These are phyloP conservation scores for Synaphobranchus kaupii DNA, from an alignment of 2,797 vertebrate genomes.

Conservation along the genomic window DNA sequence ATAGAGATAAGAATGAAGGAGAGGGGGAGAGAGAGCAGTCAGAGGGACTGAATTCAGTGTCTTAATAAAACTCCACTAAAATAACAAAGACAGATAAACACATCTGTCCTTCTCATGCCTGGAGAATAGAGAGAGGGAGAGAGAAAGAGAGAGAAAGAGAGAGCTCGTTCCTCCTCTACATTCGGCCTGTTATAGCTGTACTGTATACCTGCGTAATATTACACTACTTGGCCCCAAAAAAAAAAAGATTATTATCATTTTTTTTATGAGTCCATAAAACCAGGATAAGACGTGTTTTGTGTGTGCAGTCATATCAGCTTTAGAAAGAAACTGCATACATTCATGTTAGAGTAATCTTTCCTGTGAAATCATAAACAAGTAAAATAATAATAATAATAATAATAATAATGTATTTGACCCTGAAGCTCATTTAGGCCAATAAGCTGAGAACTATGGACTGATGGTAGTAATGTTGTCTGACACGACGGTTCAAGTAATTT, in stretches of 20 bases:
- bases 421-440: neutral
- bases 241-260: too few relatives aligned
- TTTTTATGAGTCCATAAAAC: neutral
- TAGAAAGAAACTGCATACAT: neutral
- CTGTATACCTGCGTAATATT: neutral
- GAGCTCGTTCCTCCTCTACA: neutral
- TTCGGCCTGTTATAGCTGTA: neutral
- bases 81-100: too few relatives aligned
- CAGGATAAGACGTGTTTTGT: neutral
- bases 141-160: neutral
- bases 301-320: constrained; percentile 5
- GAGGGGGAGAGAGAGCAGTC: neutral
- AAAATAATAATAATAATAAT: neutral
- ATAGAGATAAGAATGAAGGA: too few relatives aligned
- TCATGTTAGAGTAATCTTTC: constrained; percentile 12
- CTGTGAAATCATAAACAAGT: neutral
- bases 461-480: constrained; percentile 23
- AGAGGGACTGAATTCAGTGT: too few relatives aligned
- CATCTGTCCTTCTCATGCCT: too few relatives aligned
- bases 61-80: too few relatives aligned
- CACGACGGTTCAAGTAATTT: constrained; percentile 31
- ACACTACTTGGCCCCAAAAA: neutral
- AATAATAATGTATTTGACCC: neutral
- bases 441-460: neutral
- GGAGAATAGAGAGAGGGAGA: too few relatives aligned